Percentiles rank a stretch among this genome's conserved stretches.
These are phyloP conservation scores for Pantelozetes paolii DNA, from an alignment of 2,888 invertebrate genomes.

Conservation along the genomic window DNA sequence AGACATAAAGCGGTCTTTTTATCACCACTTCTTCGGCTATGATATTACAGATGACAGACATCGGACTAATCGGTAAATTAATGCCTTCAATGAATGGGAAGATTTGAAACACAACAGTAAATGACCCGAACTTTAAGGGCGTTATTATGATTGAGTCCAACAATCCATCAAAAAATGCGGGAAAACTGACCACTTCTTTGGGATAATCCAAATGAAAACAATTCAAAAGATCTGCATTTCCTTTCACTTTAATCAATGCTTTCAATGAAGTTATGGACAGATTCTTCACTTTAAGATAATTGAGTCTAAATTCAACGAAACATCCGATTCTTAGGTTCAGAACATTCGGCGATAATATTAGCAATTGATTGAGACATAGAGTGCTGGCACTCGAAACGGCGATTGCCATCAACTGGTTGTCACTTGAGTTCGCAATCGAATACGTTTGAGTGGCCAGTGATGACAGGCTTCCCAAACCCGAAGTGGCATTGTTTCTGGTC, in stretches of 20 bases:
- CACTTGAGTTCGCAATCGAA: neutral
- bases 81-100: neutral
- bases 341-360: neutral
- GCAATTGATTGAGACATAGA: neutral
- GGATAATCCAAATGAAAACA: neutral
- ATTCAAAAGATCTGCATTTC: constrained; percentile 1
- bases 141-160: neutral
- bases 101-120: neutral
- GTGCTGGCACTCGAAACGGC: neutral
- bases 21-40: neutral
- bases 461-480: neutral
- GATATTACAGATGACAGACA: constrained; percentile 2
- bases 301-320: constrained; percentile 2
- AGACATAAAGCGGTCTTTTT: neutral
- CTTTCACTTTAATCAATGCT: neutral
- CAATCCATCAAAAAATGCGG: neutral
- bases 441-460: neutral
- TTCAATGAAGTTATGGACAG: constrained; percentile 13
- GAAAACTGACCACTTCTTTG: neutral
- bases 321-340: neutral
- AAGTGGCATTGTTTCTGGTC: neutral
- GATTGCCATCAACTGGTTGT: neutral
- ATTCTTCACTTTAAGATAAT: constrained; percentile 17
- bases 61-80: neutral
- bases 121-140: neutral